These are phyloP conservation scores for Loriculus beryllinus DNA, from an alignment of 2,797 vertebrate genomes.

Conservation along the genomic window DNA sequence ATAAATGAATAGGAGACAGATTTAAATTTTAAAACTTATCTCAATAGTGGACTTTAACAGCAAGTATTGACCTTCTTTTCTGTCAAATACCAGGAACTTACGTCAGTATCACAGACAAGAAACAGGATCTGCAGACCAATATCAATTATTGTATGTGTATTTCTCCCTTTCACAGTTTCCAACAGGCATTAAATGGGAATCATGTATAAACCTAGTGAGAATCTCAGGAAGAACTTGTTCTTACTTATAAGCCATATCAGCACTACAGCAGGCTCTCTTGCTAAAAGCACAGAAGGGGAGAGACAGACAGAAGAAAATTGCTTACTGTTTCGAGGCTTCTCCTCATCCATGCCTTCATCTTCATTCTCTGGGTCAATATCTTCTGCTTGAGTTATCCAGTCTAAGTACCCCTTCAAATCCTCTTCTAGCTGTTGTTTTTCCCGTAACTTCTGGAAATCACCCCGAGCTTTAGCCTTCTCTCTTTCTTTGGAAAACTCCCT, in stretches of 20 bases:
- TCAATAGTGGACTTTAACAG: background rate
- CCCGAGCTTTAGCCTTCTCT: constrained; percentile 96
- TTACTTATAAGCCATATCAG: background rate
- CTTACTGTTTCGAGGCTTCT: constrained; percentile 98
- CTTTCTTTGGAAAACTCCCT: constrained; percentile 99
- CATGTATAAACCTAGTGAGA: background rate
- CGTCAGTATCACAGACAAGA: background rate
- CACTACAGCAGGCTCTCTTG: background rate
- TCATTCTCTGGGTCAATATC: constrained; percentile 99
- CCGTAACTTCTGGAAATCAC: constrained; percentile 96
- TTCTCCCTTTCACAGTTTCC: background rate
- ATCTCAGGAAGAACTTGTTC: background rate
- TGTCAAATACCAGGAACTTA: background rate
- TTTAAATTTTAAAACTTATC: background rate
- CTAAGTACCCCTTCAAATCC: constrained; percentile 94
- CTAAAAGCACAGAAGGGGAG: background rate
- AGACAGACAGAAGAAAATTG: background rate
- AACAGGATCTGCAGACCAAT: background rate
- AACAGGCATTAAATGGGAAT: background rate
- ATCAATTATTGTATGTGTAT: rapidly evolving
- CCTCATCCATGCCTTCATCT: constrained; percentile 94
- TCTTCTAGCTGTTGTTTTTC: constrained; percentile 98
- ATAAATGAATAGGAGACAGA: background rate
- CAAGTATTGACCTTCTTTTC: background rate
- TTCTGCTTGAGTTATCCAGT: constrained; percentile 99